Base-by-base conservation (phyloP, 1,140 invertebrate species). In the Calephelis nemesis region DNA sequence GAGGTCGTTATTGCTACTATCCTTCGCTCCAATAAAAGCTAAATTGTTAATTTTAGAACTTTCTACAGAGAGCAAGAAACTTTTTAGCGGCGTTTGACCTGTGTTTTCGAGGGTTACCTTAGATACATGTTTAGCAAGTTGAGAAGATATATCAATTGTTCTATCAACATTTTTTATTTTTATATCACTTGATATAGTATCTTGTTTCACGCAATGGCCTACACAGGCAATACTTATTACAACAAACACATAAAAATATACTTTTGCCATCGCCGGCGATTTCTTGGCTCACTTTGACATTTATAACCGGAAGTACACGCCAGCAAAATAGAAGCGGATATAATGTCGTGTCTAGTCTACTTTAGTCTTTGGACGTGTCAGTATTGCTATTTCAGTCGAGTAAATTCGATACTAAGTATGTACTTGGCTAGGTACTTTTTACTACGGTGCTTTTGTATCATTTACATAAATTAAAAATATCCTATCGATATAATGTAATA, bases 61-160 rank as follows among this genome's bases (percentile, higher is more conserved):
- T 74, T 97, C 95, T 13, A 97, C 79, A n/a, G 95, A 91, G 76
- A 97, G 94, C 5, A 96, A 83, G 78, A 98, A 96, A 73, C 91
- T 94, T 48, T 92, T 94, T 7, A 96, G 93, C 47, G 94, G 83
- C 66, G 94, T 93, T 83, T 95, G 95, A 62, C 96, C 95, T 71
- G 92, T 93, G 87, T 98, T 98, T 92, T 98, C 96, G 67, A 98
- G 84, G 65, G 95, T 96, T 72, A 98, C 92, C 87, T 96, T 96
- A 5, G 94, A 93, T 11, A 93, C 93, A 39, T 97, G 95, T 92
- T 98, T 98, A 0, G 97, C 96, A 47, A 99, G 91, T 92, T 99
- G 98, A 11, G 96, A 95, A 4, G 96, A 94, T 63, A 98, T 91
- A 92, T 99, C 97, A 67, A 99, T 94, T 45, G 94, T 94, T 81